Percentiles rank a stretch among this genome's conserved stretches.
These are phyloP conservation scores for Cercopithecus mona DNA, from an alignment of 2,113 vertebrate species.

Conservation along the genomic window DNA sequence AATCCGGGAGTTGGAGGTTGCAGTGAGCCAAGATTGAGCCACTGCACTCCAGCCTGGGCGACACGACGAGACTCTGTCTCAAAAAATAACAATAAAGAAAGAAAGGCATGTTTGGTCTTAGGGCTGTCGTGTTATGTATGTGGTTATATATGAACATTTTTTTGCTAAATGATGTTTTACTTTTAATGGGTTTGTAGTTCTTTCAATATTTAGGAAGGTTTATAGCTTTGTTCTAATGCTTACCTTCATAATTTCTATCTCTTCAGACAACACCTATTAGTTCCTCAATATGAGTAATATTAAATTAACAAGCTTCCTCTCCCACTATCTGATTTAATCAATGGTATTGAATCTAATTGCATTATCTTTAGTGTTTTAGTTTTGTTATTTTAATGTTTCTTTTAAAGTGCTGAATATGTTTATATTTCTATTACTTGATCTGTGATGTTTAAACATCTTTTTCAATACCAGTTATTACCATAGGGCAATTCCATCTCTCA, in stretches of 20 bases:
- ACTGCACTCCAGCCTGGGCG: not conserved
- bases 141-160: not conserved
- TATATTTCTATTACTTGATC: not conserved
- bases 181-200: not conserved
- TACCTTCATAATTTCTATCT: conserved; percentile 1
- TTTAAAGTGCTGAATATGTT: not conserved
- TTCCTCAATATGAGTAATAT: conserved; percentile 1
- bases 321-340: not conserved
- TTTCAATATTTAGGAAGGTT: not conserved
- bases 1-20: not conserved
- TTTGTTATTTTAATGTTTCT: not conserved
- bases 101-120: not conserved
- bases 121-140: not conserved
- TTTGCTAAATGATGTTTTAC: not conserved
- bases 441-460: not conserved
- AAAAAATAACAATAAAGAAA: not conserved
- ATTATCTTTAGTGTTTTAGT: not conserved
- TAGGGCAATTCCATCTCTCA: not conserved
- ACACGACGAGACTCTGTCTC: not conserved
- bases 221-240: not conserved
- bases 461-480: not conserved
- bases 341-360: not conserved
- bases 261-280: not conserved
- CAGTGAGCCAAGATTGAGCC: too few species aligned
- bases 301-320: not conserved